Evolutionary conservation across 2,113 vertebrate genomes (phyloP), one percentile per base, ranked within the genome.

Genomic region (Climacteris rufus): DNA sequence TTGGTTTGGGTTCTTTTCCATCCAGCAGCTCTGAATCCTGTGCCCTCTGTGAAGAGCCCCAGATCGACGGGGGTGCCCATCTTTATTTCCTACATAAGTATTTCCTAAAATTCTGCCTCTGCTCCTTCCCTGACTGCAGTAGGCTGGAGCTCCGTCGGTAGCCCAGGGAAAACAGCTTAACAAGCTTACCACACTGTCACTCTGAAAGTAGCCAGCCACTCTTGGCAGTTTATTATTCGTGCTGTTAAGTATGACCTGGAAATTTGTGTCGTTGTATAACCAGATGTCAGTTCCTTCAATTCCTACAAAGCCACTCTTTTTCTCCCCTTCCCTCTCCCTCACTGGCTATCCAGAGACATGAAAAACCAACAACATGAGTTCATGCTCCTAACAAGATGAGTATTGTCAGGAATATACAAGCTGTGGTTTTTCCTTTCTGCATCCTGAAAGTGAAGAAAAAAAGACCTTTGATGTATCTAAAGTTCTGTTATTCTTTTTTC

Each of bases 381-480:
- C 94, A 78, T 79, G 80, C 83, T 95, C 74, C 68, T 84, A 93
- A 96, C 85, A 94, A 96, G 91, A 95, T 89, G 89, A 93, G 85
- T 83, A 71, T 84, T 95, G 76, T 94, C 95, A 95, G 75, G 77
- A 95, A 91, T 89, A 84, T 21, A 90, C 77, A 93, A 86, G 52
- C 64, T 96, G 94, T 75, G 68, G 31, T 90, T 97, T 97, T 82
- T 57, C 35, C 82, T 93, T 95, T 94, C 90, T 97, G 76, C 64
- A 57, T 92, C 71, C 82, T 89, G 77, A 95, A 97, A 95, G 37
- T 45, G 95, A 87, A 93, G 47, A 60, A 91, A 84, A 84, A 91
- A 95, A 87, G 27, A 60, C 71, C 83, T 96, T 92, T 92, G 94
- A 94, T 94, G 85, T 87, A 68, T 92, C 83, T 49, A 44, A 76